Conservation (phyloP, 2,888 invertebrate genomes). For the Ferrisia virgata region DNA sequence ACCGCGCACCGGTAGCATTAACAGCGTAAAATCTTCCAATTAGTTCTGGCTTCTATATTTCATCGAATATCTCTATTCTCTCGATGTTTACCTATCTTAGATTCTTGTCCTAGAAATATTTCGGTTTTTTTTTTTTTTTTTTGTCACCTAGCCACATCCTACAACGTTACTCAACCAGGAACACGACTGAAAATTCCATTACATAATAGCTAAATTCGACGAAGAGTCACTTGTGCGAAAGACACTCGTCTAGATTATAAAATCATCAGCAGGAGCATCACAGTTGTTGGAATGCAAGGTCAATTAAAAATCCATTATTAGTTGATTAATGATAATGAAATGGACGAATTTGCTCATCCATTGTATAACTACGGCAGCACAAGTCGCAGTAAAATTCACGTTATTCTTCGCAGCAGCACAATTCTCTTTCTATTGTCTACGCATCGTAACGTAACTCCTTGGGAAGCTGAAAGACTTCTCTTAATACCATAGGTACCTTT, state of each 20-base stretch:
- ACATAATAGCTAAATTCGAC: background rate
- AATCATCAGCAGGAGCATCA: background rate
- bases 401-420: background rate
- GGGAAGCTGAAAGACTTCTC: background rate
- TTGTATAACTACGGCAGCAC: background rate
- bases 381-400: background rate
- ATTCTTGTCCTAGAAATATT: background rate
- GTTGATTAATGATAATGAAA: slow-evolving; percentile 33
- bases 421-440: background rate
- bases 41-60: background rate
- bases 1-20: background rate
- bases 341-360: slow-evolving; percentile 6
- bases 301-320: slow-evolving; percentile 33
- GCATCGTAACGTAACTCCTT: background rate
- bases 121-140: background rate
- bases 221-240: background rate
- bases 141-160: background rate
- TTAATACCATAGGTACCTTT: too few species aligned
- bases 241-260: background rate
- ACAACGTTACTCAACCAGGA: background rate
- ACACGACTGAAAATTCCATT: background rate
- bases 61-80: background rate
- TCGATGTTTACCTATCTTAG: background rate
- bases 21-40: background rate
- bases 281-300: slow-evolving; percentile 19